A percentile compares a stretch with the other conserved stretches of the same genome.
Evolutionary conservation across 2,888 invertebrate genomes (phyloP).

Genomic region (Callosobruchus maculatus): DNA sequence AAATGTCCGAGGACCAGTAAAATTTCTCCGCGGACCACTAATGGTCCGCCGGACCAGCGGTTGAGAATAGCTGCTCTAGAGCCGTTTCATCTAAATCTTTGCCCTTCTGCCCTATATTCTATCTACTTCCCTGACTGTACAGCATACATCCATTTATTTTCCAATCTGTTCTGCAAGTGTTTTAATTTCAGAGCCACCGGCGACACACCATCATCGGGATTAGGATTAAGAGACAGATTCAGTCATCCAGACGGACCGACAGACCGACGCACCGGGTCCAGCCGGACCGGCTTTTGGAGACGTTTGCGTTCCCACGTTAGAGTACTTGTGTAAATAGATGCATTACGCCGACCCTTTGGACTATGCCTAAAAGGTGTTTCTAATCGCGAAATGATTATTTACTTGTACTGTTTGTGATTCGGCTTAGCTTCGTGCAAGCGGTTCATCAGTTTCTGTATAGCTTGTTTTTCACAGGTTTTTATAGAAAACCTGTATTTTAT

Average conservation of each 20-base stretch:
- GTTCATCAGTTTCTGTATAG: background rate
- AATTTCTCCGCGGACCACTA: too few species aligned
- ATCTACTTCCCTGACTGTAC: background rate
- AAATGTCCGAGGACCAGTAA: too few species aligned
- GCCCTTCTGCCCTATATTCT: background rate
- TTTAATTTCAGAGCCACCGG: background rate
- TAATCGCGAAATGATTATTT: background rate
- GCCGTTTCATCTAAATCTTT: too few species aligned
- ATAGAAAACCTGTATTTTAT: background rate
- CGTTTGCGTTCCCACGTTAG: background rate
- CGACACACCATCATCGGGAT: background rate
- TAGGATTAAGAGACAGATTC: background rate
- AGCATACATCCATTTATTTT: background rate
- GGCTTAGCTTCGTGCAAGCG: background rate
- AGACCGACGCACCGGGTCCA: background rate
- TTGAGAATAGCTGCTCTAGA: too few species aligned
- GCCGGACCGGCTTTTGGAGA: background rate
- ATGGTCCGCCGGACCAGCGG: too few species aligned
- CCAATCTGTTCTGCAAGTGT: background rate
- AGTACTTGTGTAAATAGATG: background rate
- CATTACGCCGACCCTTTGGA: background rate
- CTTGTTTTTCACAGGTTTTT: background rate
- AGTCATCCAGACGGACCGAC: background rate
- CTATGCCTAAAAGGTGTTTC: background rate
- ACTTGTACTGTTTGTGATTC: background rate